Percentiles rank a stretch among this genome's conserved stretches.
These are phyloP conservation scores for Sarcophaga rosellei DNA, from an alignment of 2,888 invertebrate genomes.

Conservation along the genomic window DNA sequence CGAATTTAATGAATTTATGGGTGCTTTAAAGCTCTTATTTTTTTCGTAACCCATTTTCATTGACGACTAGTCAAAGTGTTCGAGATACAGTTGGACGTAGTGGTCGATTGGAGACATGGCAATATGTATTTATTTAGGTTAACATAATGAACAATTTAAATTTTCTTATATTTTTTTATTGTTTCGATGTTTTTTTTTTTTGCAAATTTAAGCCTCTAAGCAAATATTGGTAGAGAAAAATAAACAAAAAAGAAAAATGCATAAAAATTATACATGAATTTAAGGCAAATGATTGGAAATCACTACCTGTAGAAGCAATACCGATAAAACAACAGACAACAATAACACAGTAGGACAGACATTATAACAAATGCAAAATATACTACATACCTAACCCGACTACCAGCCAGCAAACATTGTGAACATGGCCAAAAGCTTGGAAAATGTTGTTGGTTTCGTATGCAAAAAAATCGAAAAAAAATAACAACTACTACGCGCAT, in stretches of 20 bases:
- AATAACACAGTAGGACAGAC: conserved; percentile 23
- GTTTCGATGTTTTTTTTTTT: neutral
- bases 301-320: conserved; percentile 62
- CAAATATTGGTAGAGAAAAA: conserved; percentile 50
- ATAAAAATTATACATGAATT: conserved; percentile 48
- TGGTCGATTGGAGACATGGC: conserved; percentile 18
- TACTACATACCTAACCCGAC: neutral
- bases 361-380: conserved; percentile 50
- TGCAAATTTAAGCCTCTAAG: conserved; percentile 54
- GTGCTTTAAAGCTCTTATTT: conserved; percentile 18
- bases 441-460: conserved; percentile 23
- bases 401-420: conserved; percentile 26
- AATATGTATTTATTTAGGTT: conserved; percentile 62
- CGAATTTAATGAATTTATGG: conserved; percentile 62
- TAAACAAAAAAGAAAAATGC: neutral
- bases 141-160: conserved; percentile 67
- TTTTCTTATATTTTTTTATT: conserved; percentile 27
- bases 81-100: neutral
- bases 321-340: conserved; percentile 22
- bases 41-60: conserved; percentile 19
- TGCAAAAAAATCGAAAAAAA: neutral
- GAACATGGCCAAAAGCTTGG: conserved; percentile 43
- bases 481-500: conserved; percentile 63
- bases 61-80: conserved; percentile 48
- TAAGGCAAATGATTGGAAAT: conserved; percentile 66